Conservation (phyloP, 1,140 invertebrate species). For the Pomacea maculata region DNA sequence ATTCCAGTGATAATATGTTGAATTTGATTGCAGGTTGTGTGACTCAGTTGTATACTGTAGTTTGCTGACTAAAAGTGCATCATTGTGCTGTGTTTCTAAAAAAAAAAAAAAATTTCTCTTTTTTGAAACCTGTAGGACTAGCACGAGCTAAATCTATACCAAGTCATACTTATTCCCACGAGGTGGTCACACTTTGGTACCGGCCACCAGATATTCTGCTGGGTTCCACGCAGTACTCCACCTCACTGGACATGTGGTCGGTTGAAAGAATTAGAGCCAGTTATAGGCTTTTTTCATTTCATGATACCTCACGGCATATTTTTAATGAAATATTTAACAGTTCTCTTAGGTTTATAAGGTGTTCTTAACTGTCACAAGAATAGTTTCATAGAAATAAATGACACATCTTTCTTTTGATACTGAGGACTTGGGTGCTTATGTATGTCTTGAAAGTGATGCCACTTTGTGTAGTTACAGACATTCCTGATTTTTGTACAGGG, state of each 20-base stretch:
- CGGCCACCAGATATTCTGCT: conserved; percentile 96
- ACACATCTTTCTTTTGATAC: neutral
- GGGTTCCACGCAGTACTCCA: conserved; percentile 95
- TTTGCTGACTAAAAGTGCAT: too few species aligned
- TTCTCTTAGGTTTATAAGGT: neutral
- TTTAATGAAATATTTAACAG: neutral
- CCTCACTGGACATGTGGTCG: conserved; percentile 86
- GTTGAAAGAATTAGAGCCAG: conserved; percentile 14
- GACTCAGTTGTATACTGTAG: too few species aligned
- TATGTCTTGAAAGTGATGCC: neutral
- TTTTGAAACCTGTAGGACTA: conserved; percentile 72
- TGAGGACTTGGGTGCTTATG: neutral
- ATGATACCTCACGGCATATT: too few species aligned
- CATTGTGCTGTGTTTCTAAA: too few species aligned
- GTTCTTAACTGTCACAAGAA: neutral
- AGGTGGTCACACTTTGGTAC: conserved; percentile 88
- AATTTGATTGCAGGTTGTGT: too few species aligned
- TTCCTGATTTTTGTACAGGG: conserved; percentile 68
- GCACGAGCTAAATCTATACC: conserved; percentile 96
- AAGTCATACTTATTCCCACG: conserved; percentile 95
- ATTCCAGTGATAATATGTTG: too few species aligned
- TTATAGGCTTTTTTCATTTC: too few species aligned
- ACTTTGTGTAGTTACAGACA: neutral
- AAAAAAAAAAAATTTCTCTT: too few species aligned
- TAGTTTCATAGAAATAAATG: neutral